phyloP scores from a whole-genome alignment of 2,888 invertebrate genomes.

The Tipula vernalis region DNA sequence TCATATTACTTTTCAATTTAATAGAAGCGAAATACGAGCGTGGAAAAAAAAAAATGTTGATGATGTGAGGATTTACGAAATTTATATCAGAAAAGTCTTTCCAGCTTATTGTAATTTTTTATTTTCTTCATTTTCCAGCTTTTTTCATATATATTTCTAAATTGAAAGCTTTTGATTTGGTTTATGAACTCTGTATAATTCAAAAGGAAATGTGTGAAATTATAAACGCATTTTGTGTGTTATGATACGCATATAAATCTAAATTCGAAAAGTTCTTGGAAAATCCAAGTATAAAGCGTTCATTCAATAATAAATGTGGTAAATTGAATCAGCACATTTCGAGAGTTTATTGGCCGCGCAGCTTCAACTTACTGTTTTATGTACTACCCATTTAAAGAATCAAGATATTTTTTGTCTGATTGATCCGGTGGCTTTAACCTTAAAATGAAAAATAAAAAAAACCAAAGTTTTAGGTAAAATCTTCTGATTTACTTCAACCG shows the following conservation, averaged over 20 bases:
- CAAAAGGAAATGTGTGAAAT: neutral
- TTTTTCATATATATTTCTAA: neutral
- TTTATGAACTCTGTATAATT: neutral
- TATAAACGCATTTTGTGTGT: neutral
- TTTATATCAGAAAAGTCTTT: neutral
- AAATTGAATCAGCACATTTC: no score
- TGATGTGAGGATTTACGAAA: neutral
- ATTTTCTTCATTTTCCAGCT: neutral
- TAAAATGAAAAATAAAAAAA: no score
- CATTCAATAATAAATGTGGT: no score
- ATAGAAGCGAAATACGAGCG: neutral
- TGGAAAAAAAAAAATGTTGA: neutral
- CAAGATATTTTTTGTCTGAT: no score
- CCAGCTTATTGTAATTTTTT: neutral
- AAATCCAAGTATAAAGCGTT: no score
- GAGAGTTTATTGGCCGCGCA: no score
- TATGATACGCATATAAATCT: neutral
- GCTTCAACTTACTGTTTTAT: no score
- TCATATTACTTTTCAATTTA: neutral
- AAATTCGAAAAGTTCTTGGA: no score
- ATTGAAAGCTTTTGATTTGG: neutral
- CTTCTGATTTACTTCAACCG: no score
- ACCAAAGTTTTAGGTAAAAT: no score
- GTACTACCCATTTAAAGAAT: no score
- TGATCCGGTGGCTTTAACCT: no score